phyloP scores from a whole-genome alignment of 2,888 invertebrate species.

The Sinotaia quadrata region DNA sequence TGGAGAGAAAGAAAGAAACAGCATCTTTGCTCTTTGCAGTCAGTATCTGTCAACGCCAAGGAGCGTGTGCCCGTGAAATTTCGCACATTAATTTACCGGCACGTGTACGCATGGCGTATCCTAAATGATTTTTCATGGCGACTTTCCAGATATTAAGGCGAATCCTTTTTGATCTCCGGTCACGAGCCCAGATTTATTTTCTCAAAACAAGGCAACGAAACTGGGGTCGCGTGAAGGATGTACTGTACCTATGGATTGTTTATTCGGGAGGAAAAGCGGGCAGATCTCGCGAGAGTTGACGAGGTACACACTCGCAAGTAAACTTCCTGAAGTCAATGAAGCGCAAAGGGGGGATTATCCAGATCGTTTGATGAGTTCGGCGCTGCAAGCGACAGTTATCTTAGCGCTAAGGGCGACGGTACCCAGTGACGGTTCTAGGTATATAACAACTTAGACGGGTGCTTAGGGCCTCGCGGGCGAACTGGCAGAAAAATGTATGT shows the following conservation, averaged over 20 bases:
- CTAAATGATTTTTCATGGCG: conserved; percentile 2
- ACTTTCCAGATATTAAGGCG: not conserved
- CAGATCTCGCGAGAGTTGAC: conserved; percentile 4
- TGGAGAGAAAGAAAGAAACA: no score
- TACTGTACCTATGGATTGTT: not conserved
- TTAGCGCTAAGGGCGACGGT: no score
- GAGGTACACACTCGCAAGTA: conserved; percentile 5
- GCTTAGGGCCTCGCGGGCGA: no score
- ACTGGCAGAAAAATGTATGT: no score
- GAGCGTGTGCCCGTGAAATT: not conserved
- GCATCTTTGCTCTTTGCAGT: not conserved
- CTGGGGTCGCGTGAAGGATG: not conserved
- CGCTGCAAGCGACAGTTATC: no score
- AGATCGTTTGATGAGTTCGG: no score
- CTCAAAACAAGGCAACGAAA: conserved; percentile 5
- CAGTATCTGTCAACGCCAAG: not conserved
- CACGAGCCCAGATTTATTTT: conserved; percentile 12
- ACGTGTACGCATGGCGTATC: conserved; percentile 1
- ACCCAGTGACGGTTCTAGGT: no score
- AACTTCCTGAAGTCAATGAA: no score
- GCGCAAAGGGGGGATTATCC: no score
- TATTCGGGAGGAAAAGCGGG: not conserved
- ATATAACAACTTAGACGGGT: no score
- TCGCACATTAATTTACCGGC: conserved; percentile 7
- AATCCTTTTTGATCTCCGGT: conserved; percentile 16